These are phyloP conservation scores for Stegodyphus dumicola DNA, from an alignment of 1,140 invertebrate species.

Conservation along the genomic window DNA sequence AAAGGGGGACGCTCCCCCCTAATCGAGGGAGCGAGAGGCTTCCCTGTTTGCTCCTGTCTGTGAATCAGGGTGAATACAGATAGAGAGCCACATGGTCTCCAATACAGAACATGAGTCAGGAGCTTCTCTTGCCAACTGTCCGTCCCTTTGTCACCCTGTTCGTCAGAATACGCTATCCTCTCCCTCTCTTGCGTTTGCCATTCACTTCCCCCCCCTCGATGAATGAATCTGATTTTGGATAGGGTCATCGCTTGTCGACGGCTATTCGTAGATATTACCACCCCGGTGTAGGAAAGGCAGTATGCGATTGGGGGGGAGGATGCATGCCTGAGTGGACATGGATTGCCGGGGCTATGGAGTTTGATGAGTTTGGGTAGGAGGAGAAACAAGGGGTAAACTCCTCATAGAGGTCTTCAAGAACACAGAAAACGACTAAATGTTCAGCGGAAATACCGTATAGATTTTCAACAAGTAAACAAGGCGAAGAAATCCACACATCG, in stretches of 20 bases:
- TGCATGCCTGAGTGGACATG: too few relatives aligned
- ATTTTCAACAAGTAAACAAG: too few relatives aligned
- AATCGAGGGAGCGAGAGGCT: neutral
- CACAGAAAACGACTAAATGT: too few relatives aligned
- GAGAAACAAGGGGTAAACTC: too few relatives aligned
- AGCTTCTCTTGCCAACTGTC: constrained; percentile 3
- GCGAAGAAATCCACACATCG: too few relatives aligned
- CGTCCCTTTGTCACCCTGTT: constrained; percentile 12
- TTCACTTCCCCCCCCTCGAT: neutral
- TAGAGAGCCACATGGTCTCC: constrained; percentile 39
- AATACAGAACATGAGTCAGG: constrained; percentile 40
- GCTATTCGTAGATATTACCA: neutral
- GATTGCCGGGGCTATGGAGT: too few relatives aligned
- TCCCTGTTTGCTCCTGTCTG: constrained; percentile 19
- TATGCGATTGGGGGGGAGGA: too few relatives aligned
- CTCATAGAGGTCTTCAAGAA: too few relatives aligned
- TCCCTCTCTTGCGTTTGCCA: neutral
- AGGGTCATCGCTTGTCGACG: constrained; percentile 35
- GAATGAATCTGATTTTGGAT: constrained; percentile 43
- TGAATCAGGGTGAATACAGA: constrained; percentile 9
- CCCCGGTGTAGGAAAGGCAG: neutral
- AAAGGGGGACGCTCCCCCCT: neutral
- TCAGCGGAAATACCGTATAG: too few relatives aligned
- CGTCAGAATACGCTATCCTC: neutral
- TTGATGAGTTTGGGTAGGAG: too few relatives aligned